Percentiles rank a stretch among this genome's conserved stretches.
Evolutionary conservation across 1,140 invertebrate genomes (phyloP).

Genomic region (Drosophila nigrodunni): DNA sequence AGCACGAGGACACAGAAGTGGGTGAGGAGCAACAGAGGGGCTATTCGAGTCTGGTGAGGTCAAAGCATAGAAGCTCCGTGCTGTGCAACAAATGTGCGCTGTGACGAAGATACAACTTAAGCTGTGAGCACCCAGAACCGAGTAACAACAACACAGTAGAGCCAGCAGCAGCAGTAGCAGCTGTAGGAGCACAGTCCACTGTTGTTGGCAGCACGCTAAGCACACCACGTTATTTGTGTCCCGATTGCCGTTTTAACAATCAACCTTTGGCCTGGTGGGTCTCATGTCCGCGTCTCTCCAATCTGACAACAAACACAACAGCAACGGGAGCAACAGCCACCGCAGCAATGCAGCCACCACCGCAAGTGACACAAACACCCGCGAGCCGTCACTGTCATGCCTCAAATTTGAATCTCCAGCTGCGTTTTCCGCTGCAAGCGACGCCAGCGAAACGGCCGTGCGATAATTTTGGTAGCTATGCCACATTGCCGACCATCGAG

Average conservation of each 20-base stretch:
- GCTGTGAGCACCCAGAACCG: conserved; percentile 73
- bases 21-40: conserved; percentile 34
- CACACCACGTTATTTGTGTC: conserved; percentile 68
- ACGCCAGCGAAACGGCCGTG: conserved; percentile 60
- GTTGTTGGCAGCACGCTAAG: conserved; percentile 19
- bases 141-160: not conserved
- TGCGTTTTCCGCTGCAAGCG: conserved; percentile 53
- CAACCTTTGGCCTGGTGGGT: conserved; percentile 82
- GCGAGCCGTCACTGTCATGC: conserved; percentile 50
- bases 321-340: conserved; percentile 20
- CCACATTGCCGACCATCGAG: conserved; percentile 69
- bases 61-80: conserved; percentile 62
- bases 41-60: conserved; percentile 66
- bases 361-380: conserved; percentile 6
- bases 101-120: conserved; percentile 84
- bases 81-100: conserved; percentile 82
- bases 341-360: conserved; percentile 45
- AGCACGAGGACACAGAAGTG: conserved; percentile 22
- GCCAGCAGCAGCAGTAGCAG: not conserved
- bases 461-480: conserved; percentile 78
- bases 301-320: conserved; percentile 46
- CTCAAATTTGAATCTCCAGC: conserved; percentile 25
- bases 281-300: conserved; percentile 78
- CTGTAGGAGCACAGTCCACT: conserved; percentile 1
- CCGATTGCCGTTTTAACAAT: conserved; percentile 80